Evolutionary conservation across 2,113 vertebrate genomes (phyloP).

Genomic region (Pardalotus punctatus): DNA sequence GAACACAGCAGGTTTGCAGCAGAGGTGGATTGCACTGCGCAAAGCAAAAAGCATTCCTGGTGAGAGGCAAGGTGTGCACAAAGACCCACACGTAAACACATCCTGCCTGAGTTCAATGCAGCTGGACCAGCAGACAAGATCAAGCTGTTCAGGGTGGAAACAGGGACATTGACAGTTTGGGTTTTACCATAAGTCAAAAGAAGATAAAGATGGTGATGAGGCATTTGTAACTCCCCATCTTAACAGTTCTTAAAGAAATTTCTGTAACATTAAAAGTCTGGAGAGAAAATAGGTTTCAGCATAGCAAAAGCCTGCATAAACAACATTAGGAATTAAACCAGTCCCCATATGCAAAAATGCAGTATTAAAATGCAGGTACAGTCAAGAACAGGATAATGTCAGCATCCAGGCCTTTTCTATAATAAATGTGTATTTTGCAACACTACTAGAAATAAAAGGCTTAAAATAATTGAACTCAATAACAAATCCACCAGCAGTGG

Average conservation of each 20-base stretch:
- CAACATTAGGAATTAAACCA: neutral
- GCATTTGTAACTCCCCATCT: neutral
- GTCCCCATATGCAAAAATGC: neutral
- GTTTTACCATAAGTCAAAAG: neutral
- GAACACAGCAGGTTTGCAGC: neutral
- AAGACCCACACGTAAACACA: neutral
- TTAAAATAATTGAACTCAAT: neutral
- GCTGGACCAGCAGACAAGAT: neutral
- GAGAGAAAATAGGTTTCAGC: neutral
- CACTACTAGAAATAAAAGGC: neutral
- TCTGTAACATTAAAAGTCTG: neutral
- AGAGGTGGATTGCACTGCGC: neutral
- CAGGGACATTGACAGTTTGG: neutral
- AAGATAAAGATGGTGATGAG: neutral
- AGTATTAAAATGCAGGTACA: neutral
- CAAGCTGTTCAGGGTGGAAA: neutral
- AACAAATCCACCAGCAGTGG: neutral
- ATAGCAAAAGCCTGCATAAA: neutral
- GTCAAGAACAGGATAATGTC: neutral
- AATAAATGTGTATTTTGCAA: neutral
- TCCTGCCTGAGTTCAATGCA: neutral
- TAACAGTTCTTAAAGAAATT: neutral
- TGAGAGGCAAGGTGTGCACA: neutral
- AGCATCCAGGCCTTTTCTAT: neutral
- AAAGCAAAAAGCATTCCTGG: neutral